Base-by-base conservation (phyloP, 2,797 vertebrate species). In the Spheniscus humboldti region DNA sequence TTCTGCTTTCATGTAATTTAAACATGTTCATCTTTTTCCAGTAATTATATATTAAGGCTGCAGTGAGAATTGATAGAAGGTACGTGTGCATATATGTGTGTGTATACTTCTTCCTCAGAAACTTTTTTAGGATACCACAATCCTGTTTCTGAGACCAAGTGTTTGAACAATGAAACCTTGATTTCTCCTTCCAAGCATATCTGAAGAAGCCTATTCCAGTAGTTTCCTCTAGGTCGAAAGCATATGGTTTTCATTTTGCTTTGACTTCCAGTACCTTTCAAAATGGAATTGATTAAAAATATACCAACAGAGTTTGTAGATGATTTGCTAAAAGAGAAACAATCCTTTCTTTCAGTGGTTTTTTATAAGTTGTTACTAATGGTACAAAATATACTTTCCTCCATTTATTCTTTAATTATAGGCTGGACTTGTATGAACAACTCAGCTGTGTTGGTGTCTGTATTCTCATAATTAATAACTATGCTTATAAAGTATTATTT, bases 1-100 rank as follows among this genome's bases (percentile, higher is more conserved):
- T 75, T 75, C 17, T 64, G 7, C n/a, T 86, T 72, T 67, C 31
- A 13, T 1, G 1, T 86, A 59, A 62, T 60, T 86, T 48, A 13
- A 3, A 25, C 1, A 7, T 7, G 2, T 52, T 63, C 48, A 48
- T 66, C 0, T n/a, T 85, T 88, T 64, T 9, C 28, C 14, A 8
- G 6, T 48, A 66, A 53, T 67, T 35, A 15, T 31, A 6, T 47
- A 16, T 53, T 35, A 69, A 90, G n/a, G 9, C 27, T 66, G 16
- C 24, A 81, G 7, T 62, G 22, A 67, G 25, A 88, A n/a, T 6
- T 69, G 31, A 23, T 15, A 52, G 56, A 74, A 47, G 5, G 6
- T 66, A 23, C 8, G 2, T 39, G n/a, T 53, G 8, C 27, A 25
- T 55, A 7, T 52, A 17, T 33, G 9, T 37, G 22, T 45, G 18